Conservation (phyloP, 2,113 vertebrate genomes). For the Xiphophorus maculatus region DNA sequence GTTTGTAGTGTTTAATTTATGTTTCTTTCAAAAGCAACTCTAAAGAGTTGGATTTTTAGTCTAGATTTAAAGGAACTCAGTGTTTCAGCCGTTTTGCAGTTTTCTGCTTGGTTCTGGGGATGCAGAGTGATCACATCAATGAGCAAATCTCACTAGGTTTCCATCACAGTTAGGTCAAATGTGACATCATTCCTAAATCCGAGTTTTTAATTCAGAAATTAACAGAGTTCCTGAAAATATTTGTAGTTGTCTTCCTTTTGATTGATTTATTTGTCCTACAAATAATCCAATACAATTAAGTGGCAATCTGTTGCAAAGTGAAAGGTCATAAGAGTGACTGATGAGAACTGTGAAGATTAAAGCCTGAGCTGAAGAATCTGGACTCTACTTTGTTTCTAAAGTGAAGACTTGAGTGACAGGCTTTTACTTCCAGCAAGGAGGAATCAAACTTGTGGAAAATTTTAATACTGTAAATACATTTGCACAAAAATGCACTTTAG, state of each 20-base stretch:
- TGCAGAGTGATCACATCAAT: background rate
- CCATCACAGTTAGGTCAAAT: background rate
- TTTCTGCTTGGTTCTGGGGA: too few relatives aligned
- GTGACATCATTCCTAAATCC: background rate
- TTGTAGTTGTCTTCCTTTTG: background rate
- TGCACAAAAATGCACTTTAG: slow-evolving; percentile 13
- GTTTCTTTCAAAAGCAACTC: too few relatives aligned
- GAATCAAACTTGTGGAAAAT: slow-evolving; percentile 1
- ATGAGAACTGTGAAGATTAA: background rate
- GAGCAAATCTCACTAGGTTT: background rate
- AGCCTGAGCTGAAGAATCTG: background rate
- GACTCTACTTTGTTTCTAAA: slow-evolving; percentile 5
- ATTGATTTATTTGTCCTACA: background rate
- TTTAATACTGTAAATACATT: slow-evolving; percentile 2
- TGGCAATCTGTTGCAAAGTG: background rate
- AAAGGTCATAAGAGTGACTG: slow-evolving; percentile 1
- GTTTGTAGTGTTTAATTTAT: too few relatives aligned
- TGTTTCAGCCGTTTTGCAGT: too few relatives aligned
- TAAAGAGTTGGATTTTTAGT: too few relatives aligned
- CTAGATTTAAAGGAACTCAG: too few relatives aligned
- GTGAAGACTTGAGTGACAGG: slow-evolving; percentile 1
- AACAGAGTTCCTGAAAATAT: background rate
- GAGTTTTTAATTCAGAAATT: background rate
- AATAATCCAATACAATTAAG: background rate
- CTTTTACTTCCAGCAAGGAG: slow-evolving; percentile 21